Conservation (phyloP, 2,888 invertebrate species). For the Aelia acuminata region DNA sequence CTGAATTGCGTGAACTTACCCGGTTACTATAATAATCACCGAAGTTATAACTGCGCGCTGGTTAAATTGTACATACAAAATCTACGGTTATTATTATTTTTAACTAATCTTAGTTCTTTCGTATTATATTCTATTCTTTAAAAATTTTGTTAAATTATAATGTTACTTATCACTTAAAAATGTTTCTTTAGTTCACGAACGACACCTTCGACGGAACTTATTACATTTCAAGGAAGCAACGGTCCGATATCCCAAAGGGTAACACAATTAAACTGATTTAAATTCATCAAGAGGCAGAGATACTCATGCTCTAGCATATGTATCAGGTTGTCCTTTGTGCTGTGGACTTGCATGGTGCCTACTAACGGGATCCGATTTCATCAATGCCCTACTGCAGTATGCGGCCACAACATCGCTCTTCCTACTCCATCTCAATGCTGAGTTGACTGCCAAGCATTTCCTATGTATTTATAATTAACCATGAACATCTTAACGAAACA, state of each 20-base stretch:
- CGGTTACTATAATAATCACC: too few species aligned
- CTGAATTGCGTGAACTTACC: too few species aligned
- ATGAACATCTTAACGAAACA: not conserved
- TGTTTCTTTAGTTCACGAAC: not conserved
- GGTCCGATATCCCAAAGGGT: not conserved
- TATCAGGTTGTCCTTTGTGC: not conserved
- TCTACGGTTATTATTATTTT: too few species aligned
- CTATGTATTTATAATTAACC: constrained; percentile 22
- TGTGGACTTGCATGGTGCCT: not conserved
- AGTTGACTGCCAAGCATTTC: not conserved
- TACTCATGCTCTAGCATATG: not conserved
- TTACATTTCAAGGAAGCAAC: constrained; percentile 2
- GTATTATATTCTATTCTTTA: too few species aligned
- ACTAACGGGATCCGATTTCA: constrained; percentile 41
- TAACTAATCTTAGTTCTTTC: too few species aligned
- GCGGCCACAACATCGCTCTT: constrained; percentile 14
- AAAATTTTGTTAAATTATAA: too few species aligned
- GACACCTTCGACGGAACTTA: not conserved
- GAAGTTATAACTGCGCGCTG: too few species aligned
- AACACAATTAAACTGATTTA: constrained; percentile 16
- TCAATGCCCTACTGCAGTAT: not conserved
- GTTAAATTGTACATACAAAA: too few species aligned
- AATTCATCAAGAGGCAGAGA: not conserved
- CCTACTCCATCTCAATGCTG: not conserved
- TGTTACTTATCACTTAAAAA: not conserved